A percentile compares a stretch with the other conserved stretches of the same genome.
Conservation (phyloP, 2,888 invertebrate genomes). For the Eupithecia centaureata region DNA sequence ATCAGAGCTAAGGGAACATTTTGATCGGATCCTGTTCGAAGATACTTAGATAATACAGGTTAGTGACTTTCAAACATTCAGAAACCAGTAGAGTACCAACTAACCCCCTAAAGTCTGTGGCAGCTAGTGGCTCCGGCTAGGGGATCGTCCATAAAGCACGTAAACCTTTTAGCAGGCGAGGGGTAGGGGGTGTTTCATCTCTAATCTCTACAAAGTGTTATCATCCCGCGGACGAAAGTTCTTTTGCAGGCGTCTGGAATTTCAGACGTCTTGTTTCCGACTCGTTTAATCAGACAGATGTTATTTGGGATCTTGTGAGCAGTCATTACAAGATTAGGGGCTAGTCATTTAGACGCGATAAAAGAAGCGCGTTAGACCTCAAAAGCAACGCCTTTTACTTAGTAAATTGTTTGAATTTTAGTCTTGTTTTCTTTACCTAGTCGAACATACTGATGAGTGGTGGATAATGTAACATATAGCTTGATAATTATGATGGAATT, state of each 20-base stretch:
- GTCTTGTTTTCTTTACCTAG: neutral
- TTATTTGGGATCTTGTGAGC: slow-evolving; percentile 4
- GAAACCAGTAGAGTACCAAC: slow-evolving; percentile 14
- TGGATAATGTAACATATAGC: neutral
- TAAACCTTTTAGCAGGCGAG: slow-evolving; percentile 42
- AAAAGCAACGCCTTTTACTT: neutral
- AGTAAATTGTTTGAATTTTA: neutral
- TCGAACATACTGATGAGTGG: too few relatives aligned
- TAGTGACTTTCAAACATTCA: neutral
- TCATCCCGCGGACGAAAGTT: slow-evolving; percentile 29
- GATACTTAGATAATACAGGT: neutral
- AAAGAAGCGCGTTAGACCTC: neutral
- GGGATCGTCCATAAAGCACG: slow-evolving; percentile 47
- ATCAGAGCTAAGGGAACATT: too few relatives aligned
- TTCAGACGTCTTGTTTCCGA: slow-evolving; percentile 26
- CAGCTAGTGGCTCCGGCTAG: slow-evolving; percentile 40
- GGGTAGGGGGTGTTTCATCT: slow-evolving; percentile 35
- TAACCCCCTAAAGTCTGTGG: slow-evolving; percentile 29
- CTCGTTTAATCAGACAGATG: slow-evolving; percentile 22
- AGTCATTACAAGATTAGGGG: slow-evolving; percentile 17
- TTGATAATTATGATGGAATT: neutral
- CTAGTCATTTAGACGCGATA: neutral
- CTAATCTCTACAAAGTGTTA: slow-evolving; percentile 43
- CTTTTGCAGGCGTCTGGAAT: slow-evolving; percentile 35
- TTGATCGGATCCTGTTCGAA: too few relatives aligned